Conservation (phyloP, 2,888 invertebrate genomes). For the Latrodectus hesperus region DNA sequence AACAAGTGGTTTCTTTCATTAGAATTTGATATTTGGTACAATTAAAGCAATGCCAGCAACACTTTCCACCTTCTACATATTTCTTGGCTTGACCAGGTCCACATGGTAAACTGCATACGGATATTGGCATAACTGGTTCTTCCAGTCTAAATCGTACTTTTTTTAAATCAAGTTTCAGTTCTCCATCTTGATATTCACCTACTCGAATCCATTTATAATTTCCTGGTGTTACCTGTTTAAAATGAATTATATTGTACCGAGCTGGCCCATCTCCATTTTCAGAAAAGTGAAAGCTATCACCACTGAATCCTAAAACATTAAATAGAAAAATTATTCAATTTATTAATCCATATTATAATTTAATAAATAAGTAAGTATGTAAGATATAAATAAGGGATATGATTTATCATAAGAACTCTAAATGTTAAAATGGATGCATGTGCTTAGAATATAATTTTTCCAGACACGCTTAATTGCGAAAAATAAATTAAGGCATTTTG, state of each 20-base stretch:
- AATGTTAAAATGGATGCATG: too few species aligned
- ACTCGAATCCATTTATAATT: constrained; percentile 88
- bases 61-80: constrained; percentile 93
- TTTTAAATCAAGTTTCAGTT: constrained; percentile 81
- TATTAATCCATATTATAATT: too few species aligned
- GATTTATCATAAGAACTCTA: too few species aligned
- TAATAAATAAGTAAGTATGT: too few species aligned
- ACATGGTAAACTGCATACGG: constrained; percentile 93
- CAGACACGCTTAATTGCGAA: too few species aligned
- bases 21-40: constrained; percentile 91
- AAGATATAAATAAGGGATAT: too few species aligned
- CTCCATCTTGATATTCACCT: constrained; percentile 89
- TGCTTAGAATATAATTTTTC: too few species aligned
- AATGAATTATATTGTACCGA: constrained; percentile 95
- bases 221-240: constrained; percentile 85
- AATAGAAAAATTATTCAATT: background rate
- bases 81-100: constrained; percentile 91
- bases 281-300: constrained; percentile 92
- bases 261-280: constrained; percentile 94
- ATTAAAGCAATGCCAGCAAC: constrained; percentile 95
- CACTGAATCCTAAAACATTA: constrained; percentile 84
- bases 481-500: too few species aligned
- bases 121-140: constrained; percentile 81
- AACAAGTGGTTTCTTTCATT: constrained; percentile 87
- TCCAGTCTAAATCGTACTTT: constrained; percentile 69